These are phyloP conservation scores for Cheilosia grossa DNA, from an alignment of 2,888 invertebrate species.

Conservation along the genomic window DNA sequence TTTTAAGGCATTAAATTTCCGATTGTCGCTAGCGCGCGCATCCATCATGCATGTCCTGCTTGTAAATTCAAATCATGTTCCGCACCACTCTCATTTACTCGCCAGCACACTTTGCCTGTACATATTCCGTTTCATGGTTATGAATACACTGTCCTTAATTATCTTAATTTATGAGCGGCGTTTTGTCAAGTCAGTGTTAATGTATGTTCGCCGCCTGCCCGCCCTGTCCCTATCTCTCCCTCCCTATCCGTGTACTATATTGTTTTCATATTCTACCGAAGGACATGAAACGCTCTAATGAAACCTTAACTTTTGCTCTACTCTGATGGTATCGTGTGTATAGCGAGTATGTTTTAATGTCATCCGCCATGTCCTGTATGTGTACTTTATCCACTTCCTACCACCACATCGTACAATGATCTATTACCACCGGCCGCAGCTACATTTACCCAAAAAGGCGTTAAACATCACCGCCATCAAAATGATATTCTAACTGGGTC, in stretches of 20 bases:
- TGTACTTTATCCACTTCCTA: slow-evolving; percentile 42
- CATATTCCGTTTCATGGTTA: slow-evolving; percentile 66
- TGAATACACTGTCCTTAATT: slow-evolving; percentile 74
- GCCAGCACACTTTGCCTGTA: slow-evolving; percentile 45
- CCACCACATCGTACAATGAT: slow-evolving; percentile 1
- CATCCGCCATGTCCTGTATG: slow-evolving; percentile 25
- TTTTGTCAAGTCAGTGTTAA: slow-evolving; percentile 67
- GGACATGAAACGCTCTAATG: slow-evolving; percentile 55
- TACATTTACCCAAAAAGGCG: slow-evolving; percentile 6
- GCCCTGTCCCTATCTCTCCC: not conserved
- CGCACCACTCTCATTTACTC: slow-evolving; percentile 54
- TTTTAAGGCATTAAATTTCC: too few relatives aligned
- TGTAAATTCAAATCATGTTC: slow-evolving; percentile 64
- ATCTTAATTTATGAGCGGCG: slow-evolving; percentile 70
- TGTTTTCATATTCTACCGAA: slow-evolving; percentile 49
- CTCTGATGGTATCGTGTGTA: not conserved
- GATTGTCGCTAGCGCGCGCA: too few relatives aligned
- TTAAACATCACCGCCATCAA: slow-evolving; percentile 27
- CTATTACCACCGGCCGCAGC: not conserved
- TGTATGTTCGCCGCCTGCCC: slow-evolving; percentile 23
- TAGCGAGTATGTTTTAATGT: not conserved
- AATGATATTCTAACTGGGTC: slow-evolving; percentile 42
- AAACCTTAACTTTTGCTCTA: slow-evolving; percentile 39
- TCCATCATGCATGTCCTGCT: slow-evolving; percentile 26
- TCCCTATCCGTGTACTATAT: slow-evolving; percentile 2